Percentiles rank a stretch among this genome's conserved stretches.
These are phyloP conservation scores for Nyleta sp. DNA, from an alignment of 2,888 invertebrate genomes.

Conservation along the genomic window DNA sequence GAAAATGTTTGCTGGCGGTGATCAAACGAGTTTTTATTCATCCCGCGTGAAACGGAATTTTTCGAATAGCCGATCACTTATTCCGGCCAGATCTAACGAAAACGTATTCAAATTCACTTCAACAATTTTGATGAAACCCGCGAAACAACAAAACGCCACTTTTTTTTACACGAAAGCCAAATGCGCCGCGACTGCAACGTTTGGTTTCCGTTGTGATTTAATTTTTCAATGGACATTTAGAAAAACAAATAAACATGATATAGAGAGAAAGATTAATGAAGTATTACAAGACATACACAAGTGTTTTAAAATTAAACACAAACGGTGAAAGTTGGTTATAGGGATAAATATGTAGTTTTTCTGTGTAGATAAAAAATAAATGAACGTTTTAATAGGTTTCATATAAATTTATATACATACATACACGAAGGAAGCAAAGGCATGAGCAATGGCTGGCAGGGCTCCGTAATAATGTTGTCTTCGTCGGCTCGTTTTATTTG, in stretches of 20 bases:
- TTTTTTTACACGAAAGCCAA: conserved; percentile 22
- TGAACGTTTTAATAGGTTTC: too few relatives aligned
- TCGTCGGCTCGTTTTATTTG: conserved; percentile 81
- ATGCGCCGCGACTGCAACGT: neutral
- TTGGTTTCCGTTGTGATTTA: neutral
- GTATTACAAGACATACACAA: too few relatives aligned
- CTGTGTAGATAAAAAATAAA: too few relatives aligned
- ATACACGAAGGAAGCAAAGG: conserved; percentile 77
- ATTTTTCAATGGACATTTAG: too few relatives aligned
- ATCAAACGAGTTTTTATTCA: conserved; percentile 29
- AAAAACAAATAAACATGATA: too few relatives aligned
- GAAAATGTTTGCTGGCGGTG: conserved; percentile 14
- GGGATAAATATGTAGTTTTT: too few relatives aligned
- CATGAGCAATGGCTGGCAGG: conserved; percentile 81
- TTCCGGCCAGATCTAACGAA: conserved; percentile 18
- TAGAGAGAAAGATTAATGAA: too few relatives aligned
- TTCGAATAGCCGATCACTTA: conserved; percentile 19
- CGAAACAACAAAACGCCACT: conserved; percentile 7
- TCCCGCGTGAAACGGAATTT: conserved; percentile 17
- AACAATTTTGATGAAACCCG: conserved; percentile 11
- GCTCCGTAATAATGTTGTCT: conserved; percentile 82
- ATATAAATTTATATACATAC: conserved; percentile 72
- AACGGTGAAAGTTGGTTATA: too few relatives aligned
- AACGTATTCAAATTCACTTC: conserved; percentile 27
- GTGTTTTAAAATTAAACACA: too few relatives aligned